Conservation (phyloP, 2,113 vertebrate species). For the Grallaria varia region DNA sequence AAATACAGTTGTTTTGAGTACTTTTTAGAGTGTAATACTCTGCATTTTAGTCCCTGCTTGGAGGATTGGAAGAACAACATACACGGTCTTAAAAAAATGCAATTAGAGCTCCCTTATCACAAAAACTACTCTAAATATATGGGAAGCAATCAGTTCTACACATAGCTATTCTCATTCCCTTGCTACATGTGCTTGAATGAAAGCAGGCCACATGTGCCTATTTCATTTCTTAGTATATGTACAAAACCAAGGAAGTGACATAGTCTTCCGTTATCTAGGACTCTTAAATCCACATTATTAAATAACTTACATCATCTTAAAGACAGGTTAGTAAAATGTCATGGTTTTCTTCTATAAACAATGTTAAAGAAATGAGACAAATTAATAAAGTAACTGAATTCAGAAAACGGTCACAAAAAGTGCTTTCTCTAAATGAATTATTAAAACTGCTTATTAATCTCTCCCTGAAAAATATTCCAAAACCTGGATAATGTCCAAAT, state of each 20-base stretch:
- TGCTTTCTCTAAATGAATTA: neutral
- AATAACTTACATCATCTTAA: neutral
- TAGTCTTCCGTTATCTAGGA: neutral
- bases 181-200: neutral
- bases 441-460: neutral
- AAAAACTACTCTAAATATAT: neutral
- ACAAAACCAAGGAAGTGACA: neutral
- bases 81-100: neutral
- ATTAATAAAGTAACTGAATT: neutral
- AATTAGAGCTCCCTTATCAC: neutral
- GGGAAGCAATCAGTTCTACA: neutral
- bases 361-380: neutral
- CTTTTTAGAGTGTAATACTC: neutral
- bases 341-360: neutral
- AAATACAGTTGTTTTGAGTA: neutral
- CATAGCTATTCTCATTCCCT: neutral
- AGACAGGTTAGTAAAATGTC: neutral
- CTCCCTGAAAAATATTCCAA: neutral
- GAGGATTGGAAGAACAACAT: neutral
- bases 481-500: neutral
- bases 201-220: neutral
- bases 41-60: neutral
- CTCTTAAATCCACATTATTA: neutral
- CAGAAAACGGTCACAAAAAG: neutral
- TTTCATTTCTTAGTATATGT: neutral